Evolutionary conservation across 2,113 vertebrate species (phyloP), one percentile per base, ranked within the genome.

Genomic region (Gambusia affinis): DNA sequence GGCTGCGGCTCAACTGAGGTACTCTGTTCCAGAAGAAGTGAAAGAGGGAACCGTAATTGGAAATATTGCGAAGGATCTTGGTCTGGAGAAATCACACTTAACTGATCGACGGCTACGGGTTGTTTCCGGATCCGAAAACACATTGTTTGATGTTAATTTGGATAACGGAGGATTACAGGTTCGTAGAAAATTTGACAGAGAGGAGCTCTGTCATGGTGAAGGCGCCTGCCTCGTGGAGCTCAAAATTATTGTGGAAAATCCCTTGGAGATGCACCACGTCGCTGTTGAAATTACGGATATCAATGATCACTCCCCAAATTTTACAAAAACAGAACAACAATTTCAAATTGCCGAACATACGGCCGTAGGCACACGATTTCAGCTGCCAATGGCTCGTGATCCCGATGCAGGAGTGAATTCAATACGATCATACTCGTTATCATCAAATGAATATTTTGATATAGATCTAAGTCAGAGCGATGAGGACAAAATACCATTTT

Each of bases 301-400:
- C 3, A 95, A 95, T 31, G 94, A 97, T 57, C 93, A 96, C 10
- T 70, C 92, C 0, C 96, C 94, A 0, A 12, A 64, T 10, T 96
- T 96, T 92, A 0, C 83, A 88, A 19, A 83, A 70, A 8, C 51
- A 8, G 75, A 92, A 8, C 92, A 94, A 73, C 15, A 3, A 8
- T 68, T 93, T 63, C 37, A 92, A 37, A 94, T 96, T 30, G 70
- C 73, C 0, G 95, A 96, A 54, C 83, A 89, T 0, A 66, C 86
- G 1, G 31, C 80, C n/a, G 80, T 89, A 1, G 95, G 95, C 2
- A 88, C 89, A 0, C 65, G 89, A n/a, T 95, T 95, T 54, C 81
- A 94, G 3, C 70, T 96, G 60, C 93, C 95, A 14, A 85, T 90
- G 12, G 95, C 95, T 0, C 85, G 86, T 12, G 95, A 96, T 68